phyloP scores from a whole-genome alignment of 2,113 vertebrate species.

The Bostrychus sinensis region DNA sequence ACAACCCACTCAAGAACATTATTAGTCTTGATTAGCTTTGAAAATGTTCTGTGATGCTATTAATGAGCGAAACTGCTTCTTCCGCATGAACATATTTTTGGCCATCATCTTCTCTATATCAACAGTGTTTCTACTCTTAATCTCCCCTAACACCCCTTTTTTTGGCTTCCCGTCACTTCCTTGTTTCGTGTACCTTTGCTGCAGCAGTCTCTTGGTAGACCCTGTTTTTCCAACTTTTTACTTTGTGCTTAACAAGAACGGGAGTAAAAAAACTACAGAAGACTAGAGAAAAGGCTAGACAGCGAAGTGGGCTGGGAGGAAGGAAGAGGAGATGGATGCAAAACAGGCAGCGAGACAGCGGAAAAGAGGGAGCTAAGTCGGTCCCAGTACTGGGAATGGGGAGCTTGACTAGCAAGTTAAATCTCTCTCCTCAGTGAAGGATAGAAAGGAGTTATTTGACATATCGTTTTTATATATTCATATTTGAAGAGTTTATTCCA shows the following conservation, averaged over 20 bases:
- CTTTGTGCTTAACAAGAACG: constrained; percentile 33
- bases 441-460: constrained; percentile 43
- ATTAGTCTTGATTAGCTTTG: neutral
- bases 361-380: constrained; percentile 34
- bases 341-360: constrained; percentile 42
- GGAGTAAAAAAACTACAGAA: constrained; percentile 34
- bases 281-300: constrained; percentile 32
- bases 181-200: constrained; percentile 17
- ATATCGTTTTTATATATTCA: constrained; percentile 39
- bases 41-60: constrained; percentile 1
- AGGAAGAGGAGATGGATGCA: constrained; percentile 59
- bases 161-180: neutral
- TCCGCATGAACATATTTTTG: neutral
- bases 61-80: neutral
- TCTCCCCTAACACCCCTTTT: neutral
- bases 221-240: constrained; percentile 46
- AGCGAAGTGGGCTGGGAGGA: constrained; percentile 45
- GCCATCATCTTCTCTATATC: neutral
- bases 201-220: constrained; percentile 30
- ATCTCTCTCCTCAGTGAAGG: constrained; percentile 38
- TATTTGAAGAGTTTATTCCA: constrained; percentile 52
- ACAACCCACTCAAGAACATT: neutral
- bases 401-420: constrained; percentile 30
- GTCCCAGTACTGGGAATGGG: constrained; percentile 54
- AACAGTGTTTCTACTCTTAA: neutral